A percentile compares a stretch with the other conserved stretches of the same genome.
These are phyloP conservation scores for Drosophila rufa DNA, from an alignment of 1,140 invertebrate species.

Conservation along the genomic window DNA sequence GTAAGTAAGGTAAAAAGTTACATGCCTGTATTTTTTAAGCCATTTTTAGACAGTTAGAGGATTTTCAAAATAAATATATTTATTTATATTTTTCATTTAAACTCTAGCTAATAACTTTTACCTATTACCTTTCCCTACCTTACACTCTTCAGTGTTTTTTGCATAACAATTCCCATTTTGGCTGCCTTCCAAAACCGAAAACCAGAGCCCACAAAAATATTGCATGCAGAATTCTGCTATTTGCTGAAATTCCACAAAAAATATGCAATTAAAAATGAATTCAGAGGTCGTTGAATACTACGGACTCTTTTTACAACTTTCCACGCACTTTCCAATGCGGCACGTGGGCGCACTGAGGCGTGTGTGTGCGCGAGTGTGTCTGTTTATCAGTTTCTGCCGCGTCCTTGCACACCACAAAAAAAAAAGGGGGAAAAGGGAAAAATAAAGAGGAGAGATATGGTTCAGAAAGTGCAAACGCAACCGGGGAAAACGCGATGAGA, in stretches of 20 bases:
- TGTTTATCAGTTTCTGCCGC: conserved; percentile 74
- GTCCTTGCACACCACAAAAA: conserved; percentile 66
- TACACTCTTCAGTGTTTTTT: neutral
- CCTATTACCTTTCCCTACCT: neutral
- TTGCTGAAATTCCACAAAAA: conserved; percentile 47
- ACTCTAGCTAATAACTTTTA: neutral
- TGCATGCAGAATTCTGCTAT: conserved; percentile 40
- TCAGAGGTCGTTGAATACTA: conserved; percentile 12
- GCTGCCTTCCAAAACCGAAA: neutral
- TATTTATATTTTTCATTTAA: too few species aligned
- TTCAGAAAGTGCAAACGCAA: conserved; percentile 10
- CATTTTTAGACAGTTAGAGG: too few species aligned
- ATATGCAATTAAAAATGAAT: conserved; percentile 54
- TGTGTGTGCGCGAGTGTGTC: conserved; percentile 23
- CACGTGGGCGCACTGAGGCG: conserved; percentile 71
- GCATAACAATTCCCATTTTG: conserved; percentile 18
- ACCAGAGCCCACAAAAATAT: conserved; percentile 1
- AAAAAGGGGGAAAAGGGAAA: neutral
- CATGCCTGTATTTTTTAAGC: too few species aligned
- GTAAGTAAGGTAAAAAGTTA: too few species aligned
- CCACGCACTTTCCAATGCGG: conserved; percentile 78
- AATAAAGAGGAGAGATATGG: conserved; percentile 22
- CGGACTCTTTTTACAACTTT: conserved; percentile 27
- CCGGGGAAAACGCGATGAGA: conserved; percentile 54
- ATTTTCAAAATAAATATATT: too few species aligned